Percentiles rank a stretch among this genome's conserved stretches.
phyloP scores from a whole-genome alignment of 2,113 vertebrate species.

The Rattus rattus region DNA sequence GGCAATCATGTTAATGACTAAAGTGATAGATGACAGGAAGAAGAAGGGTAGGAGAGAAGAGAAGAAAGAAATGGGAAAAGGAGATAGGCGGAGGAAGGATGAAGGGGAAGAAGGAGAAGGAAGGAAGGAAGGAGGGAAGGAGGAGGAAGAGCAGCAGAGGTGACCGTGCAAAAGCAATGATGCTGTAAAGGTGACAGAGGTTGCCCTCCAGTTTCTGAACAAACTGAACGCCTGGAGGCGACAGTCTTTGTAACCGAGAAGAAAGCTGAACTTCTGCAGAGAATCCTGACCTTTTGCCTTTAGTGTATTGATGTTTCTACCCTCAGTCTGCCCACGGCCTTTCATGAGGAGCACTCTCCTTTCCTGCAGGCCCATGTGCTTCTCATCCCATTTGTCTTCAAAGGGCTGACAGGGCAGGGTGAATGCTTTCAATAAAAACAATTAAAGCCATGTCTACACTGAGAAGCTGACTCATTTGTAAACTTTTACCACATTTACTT shows the following conservation, averaged over 20 bases:
- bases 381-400: neutral
- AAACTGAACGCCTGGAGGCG: neutral
- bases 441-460: neutral
- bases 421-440: neutral
- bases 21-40: neutral
- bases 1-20: neutral
- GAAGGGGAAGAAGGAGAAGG: too few species aligned
- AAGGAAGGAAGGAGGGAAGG: too few species aligned
- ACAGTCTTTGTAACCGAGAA: neutral
- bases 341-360: neutral
- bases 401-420: neutral
- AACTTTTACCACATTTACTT: neutral
- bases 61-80: neutral
- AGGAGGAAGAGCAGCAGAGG: fast-evolving
- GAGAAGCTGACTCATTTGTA: neutral
- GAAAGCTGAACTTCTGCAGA: neutral
- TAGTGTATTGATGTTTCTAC: slow-evolving; percentile 10
- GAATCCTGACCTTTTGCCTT: neutral
- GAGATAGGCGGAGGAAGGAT: too few species aligned
- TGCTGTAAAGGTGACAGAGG: neutral
- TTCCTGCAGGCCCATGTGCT: neutral
- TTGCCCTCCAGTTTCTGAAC: neutral
- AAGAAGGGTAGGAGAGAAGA: too few species aligned
- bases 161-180: too few species aligned
- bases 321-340: neutral